A percentile compares a stretch with the other conserved stretches of the same genome.
Evolutionary conservation across 1,140 invertebrate species (phyloP).

Genomic region (Solenopsis fugax): DNA sequence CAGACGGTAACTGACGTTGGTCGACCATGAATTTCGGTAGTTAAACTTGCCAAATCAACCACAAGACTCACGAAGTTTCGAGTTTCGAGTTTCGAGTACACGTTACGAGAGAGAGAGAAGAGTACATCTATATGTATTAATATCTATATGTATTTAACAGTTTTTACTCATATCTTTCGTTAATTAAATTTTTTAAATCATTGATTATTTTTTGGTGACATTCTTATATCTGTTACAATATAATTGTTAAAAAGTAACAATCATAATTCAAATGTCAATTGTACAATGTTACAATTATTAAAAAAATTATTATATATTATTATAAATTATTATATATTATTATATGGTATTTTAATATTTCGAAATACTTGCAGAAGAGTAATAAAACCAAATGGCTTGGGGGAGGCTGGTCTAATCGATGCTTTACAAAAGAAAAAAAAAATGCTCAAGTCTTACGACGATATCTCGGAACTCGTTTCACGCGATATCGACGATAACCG

Average conservation of each 20-base stretch:
- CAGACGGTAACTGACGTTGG: conserved; percentile 30
- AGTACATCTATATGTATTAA: not conserved
- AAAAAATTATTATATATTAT: not conserved
- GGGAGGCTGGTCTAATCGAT: not conserved
- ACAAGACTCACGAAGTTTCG: not conserved
- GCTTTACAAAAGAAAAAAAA: conserved; percentile 30
- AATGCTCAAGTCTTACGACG: not conserved
- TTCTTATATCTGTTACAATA: not conserved
- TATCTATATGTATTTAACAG: not conserved
- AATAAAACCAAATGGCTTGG: conserved; percentile 1
- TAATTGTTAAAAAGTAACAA: conserved; percentile 12
- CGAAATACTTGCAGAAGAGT: not conserved
- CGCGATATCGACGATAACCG: conserved; percentile 67
- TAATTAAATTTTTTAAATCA: conserved; percentile 11
- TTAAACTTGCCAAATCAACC: conserved; percentile 53
- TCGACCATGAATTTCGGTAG: conserved; percentile 25
- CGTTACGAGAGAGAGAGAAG: not conserved
- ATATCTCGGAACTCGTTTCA: conserved; percentile 56
- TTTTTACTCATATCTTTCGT: not conserved
- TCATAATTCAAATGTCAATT: conserved; percentile 2
- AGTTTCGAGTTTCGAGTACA: not conserved
- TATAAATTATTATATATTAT: no score
- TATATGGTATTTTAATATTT: not conserved
- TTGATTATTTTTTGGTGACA: not conserved
- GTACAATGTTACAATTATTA: not conserved